Evolutionary conservation across 2,797 vertebrate species (phyloP), one percentile per base, ranked within the genome.

Genomic region (Amazonetta brasiliensis): DNA sequence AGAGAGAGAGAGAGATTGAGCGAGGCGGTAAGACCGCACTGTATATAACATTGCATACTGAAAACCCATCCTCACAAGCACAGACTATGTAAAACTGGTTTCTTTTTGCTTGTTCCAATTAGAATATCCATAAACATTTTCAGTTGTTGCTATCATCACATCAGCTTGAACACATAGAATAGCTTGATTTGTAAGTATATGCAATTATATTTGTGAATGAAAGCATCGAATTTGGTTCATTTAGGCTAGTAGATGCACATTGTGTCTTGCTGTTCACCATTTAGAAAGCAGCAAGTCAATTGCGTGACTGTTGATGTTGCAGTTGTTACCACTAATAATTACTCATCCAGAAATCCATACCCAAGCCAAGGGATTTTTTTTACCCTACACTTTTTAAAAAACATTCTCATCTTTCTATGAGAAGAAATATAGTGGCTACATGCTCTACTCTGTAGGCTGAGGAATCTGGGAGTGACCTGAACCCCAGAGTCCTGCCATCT

Each of bases 121-220:
- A 95, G 43, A 90, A 73, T 41, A 84, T 31, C 66, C 88, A 67
- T 79, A 91, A 94, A 91, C 63, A 60, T 87, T 90, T 88, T 81
- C 67, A 48, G 87, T 92, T 90, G 56, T 71, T 92, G 41, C 44
- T 93, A 75, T 84, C 74, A 85, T 63, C 78, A 35, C 68, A 77
- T 71, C 60, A 91, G 71, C 69, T 59, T 88, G 56, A 94, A 79
- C 39, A 91, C 43, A 71, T 2, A 69, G 55, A 84, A 81, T 46
- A 79, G 69, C 28, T 26, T 86, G 12, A 79, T 90, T 88, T 91
- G 35, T 89, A 75, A 91, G 59, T 39, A 68, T 69, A 46, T 77
- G 13, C 52, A 92, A 83, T 92, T 83, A 89, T 88, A 82, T 90
- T 88, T 91, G 59, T 86, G 92, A 96, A 84, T 69, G 46, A 92